Evolutionary conservation across 2,113 vertebrate species (phyloP), one percentile per base, ranked within the genome.

Genomic region (Lampris incognitus): DNA sequence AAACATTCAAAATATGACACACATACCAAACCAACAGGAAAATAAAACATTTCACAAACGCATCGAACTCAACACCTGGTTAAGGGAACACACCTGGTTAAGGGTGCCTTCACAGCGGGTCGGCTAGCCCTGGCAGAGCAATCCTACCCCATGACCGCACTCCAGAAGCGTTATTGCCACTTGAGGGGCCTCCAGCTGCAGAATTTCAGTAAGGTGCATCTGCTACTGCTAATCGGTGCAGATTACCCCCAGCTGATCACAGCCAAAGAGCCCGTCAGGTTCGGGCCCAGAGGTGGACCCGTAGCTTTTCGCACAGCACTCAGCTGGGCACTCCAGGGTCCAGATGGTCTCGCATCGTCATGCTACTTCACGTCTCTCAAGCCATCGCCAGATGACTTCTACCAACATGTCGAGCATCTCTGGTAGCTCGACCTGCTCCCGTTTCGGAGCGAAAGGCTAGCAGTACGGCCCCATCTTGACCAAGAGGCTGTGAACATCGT

Each of bases 221-320:
- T 40, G 37, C 71, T 73, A 10, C 52, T 58, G 13, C 67, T 69
- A 7, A 69, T 69, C 10, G 54, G 67, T 2, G 54, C 52, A 57
- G 50, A 73, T 9, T 36, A 64, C 39, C 64, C 60, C 7, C 3
- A 10, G 60, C 24, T 73, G n/a, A 73, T 64, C 38, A 9, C 71
- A 56, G 61, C 51, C 9, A 73, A 55, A 39, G 69, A 57, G 9
- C 44, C 36, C 5, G 44, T 71, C 41, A 24, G 24, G 24, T 24
- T 24, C 24, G 24, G 24, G 24, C 24, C 24, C 24, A 24, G 24
- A 24, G 24, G 9, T 4, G 63, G 63, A 51, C 63, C 63, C 24
- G 9, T 5, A 39, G 63, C 36, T 2, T 9, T 66, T 9, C 63
- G 38, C 39, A 66, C 63, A 40, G 6, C 8, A 9, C 63, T 66